Evolutionary conservation across 2,113 vertebrate genomes (phyloP).

Genomic region (Nyctereutes procyonoides): DNA sequence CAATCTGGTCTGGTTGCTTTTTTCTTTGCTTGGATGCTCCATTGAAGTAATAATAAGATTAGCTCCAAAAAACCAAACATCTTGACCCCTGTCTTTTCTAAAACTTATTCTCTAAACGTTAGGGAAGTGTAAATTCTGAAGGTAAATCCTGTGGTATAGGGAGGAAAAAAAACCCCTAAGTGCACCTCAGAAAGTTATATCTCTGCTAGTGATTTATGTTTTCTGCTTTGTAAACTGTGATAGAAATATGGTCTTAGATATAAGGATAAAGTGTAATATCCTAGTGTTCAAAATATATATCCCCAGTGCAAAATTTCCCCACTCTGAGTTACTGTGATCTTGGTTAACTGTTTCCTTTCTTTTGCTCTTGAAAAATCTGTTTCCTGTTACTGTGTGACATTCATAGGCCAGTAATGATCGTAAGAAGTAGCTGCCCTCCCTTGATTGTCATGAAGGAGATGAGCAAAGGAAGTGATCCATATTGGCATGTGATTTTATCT

Average conservation of each 20-base stretch:
- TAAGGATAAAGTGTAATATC: conserved; percentile 66
- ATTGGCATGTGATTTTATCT: neutral
- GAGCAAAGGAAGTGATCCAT: neutral
- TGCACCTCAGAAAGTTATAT: conserved; percentile 36
- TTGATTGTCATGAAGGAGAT: neutral
- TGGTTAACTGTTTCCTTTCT: conserved; percentile 51
- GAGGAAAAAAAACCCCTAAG: neutral
- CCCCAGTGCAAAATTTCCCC: conserved; percentile 40
- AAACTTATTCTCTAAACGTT: conserved; percentile 60
- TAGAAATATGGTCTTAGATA: conserved; percentile 63
- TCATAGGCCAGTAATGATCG: neutral
- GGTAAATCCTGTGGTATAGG: conserved; percentile 55
- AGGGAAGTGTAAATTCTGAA: conserved; percentile 73
- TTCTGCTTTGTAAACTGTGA: conserved; percentile 66
- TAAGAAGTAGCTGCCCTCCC: neutral
- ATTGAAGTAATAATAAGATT: conserved; percentile 70
- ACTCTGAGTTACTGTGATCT: conserved; percentile 67
- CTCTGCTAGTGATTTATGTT: conserved; percentile 32
- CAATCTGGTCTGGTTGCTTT: conserved; percentile 9
- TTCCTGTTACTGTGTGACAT: neutral
- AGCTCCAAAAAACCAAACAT: conserved; percentile 62
- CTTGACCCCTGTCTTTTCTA: conserved; percentile 65
- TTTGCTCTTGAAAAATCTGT: conserved; percentile 45
- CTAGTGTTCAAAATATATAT: conserved; percentile 62
- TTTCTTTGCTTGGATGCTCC: conserved; percentile 56